Base-by-base conservation (phyloP, 2,888 invertebrate genomes). In the Slavum lentiscoides region DNA sequence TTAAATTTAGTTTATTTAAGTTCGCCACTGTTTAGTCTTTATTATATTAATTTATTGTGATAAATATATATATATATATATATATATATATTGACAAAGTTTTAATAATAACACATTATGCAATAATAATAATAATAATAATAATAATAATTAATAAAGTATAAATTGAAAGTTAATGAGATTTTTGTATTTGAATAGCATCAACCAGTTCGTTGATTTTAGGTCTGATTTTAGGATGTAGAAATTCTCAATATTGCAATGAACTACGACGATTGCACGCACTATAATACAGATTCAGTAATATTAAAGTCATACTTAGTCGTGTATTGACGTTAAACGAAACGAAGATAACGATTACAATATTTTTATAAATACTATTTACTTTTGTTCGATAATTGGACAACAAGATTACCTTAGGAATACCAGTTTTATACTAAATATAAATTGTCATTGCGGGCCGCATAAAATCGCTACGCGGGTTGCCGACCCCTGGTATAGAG, bases 401-500 rank as follows among this genome's bases (percentile, higher is more conserved):
- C n/a, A n/a, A n/a, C n/a, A n/a, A n/a, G n/a, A n/a, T n/a, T n/a
- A n/a, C n/a, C n/a, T n/a, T n/a, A 55, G 2, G 15, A 55, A 55
- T 55, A 19, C 55, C 55, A 55, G 55, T 55, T 55, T 17, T 55
- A n/a, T 61, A 61, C 59, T 61, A 23, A 61, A 23, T 62, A 62
- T n/a, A 62, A 62, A 62, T 62, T 62, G 62, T 37, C 4, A 61
- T 62, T 30, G 62, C 62, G 62, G 62, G 37, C 37, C n/a, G n/a
- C n/a, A n/a, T n/a, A n/a, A n/a, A n/a, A n/a, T n/a, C n/a, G n/a
- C n/a, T n/a, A 55, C n/a, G 61, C 61, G 23, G 61, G 61, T 61
- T 61, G 61, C 61, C 61, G 61, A 61, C 61, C 21, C 61, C 61
- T 61, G 61, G n/a, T n/a, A n/a, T n/a, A n/a, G n/a, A n/a, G n/a